Base-by-base conservation (phyloP, 2,888 invertebrate species). In the Notodonta ziczac region DNA sequence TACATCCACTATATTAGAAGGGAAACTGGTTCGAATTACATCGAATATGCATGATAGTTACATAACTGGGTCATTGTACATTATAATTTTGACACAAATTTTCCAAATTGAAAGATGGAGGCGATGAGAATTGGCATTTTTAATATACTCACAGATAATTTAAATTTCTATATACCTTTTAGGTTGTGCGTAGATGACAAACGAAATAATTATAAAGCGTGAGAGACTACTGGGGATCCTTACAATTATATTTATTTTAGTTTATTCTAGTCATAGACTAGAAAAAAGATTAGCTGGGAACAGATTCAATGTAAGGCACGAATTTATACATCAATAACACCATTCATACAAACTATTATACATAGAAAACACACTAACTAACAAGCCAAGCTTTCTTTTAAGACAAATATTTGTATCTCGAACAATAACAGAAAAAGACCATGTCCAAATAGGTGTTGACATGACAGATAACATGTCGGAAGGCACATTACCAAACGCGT, bases 321-420 rank as follows among this genome's bases (percentile, higher is more conserved):
- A 10, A 42, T 42, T 42, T 42, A 42, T 6, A 40, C 40, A 6
- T 40, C 40, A 10, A 42, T 10, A 4, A 46, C 46, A 46, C n/a
- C 46, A 46, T 46, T 46, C 46, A n/a, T 13, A 46, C 5, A 46
- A 46, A 46, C 9, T 46, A 40, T 12, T 44, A 44, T 13, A 46
- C n/a, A 46, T 4, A n/a, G 42, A 70, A 70, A 62, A 67, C 5
- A 64, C 44, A 46, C 53, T 56, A 56, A 59, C 57, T 53, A 56
- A 53, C 52, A 61, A 57, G 44, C 57, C 57, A 62, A 64, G 55
- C 35, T 70, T 67, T 67, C 61, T 60, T 61, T 35, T n/a, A n/a
- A 52, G 59, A 56, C 57, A 70, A 72, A 73, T 73, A 73, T 73
- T 73, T 62, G 61, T 61, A 57, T 58, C 57, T 56, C 61, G 53